These are phyloP conservation scores for Hypsibius dujardini DNA, from an alignment of 1,140 invertebrate genomes.

Conservation along the genomic window DNA sequence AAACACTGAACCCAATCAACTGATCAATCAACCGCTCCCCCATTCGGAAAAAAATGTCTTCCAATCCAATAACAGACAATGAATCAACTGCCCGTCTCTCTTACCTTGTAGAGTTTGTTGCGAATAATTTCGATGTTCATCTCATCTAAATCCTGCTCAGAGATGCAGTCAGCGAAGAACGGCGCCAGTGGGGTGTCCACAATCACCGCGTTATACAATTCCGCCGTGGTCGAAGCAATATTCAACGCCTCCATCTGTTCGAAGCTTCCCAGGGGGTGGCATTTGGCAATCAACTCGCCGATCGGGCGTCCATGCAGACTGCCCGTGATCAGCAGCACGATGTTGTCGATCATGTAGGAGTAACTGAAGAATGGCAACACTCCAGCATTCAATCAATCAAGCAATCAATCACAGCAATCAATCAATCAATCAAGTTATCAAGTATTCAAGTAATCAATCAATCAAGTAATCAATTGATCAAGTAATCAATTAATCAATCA, in stretches of 20 bases:
- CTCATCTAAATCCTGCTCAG: slow-evolving; percentile 98
- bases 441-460: too few species aligned
- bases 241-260: slow-evolving; percentile 99
- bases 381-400: too few species aligned
- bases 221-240: slow-evolving; percentile 94
- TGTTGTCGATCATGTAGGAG: slow-evolving; percentile 99
- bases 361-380: slow-evolving; percentile 40
- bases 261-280: slow-evolving; percentile 95
- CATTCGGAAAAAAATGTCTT: neutral
- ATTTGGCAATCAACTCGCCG: slow-evolving; percentile 92
- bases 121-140: slow-evolving; percentile 99
- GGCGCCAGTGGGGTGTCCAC: slow-evolving; percentile 98
- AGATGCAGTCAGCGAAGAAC: slow-evolving; percentile 99
- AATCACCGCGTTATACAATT: slow-evolving; percentile 95
- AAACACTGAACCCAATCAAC: too few species aligned
- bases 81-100: neutral
- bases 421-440: too few species aligned
- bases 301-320: slow-evolving; percentile 95
- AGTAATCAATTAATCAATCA: too few species aligned
- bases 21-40: too few species aligned
- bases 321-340: slow-evolving; percentile 93
- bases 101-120: slow-evolving; percentile 89
- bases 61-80: neutral
- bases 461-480: too few species aligned
- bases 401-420: too few species aligned